Base-by-base conservation (phyloP, 2,888 invertebrate species). In the Watsonalla cultraria region DNA sequence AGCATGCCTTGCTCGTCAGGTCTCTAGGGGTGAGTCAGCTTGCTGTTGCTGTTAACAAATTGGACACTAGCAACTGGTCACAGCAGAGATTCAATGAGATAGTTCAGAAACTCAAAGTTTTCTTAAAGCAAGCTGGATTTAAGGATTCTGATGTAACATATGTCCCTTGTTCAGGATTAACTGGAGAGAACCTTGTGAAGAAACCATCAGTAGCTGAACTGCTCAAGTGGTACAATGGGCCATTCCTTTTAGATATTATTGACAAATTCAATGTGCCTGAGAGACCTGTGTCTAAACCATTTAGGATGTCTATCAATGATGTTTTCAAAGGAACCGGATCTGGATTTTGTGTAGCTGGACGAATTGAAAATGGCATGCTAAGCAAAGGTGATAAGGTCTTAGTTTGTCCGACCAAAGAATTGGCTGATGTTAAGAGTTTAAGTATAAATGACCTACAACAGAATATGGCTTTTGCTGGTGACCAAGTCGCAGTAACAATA, bases 111-210 rank as follows among this genome's bases (percentile, higher is more conserved):
- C 89, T 99, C 49, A 94, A 94, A 66, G 79, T 88, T 8, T 98
- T 98, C 72, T 84, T 99, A 33, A 97, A 96, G 82, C 97, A 97
- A 84, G 97, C 96, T 14, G 98, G 98, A 0, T 99, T 96, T 77
- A 95, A 96, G 76, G 97, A 98, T 37, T 91, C 92, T 7, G 96
- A 97, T 78, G 94, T 98, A 0, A 94, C 93, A 1, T 99, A 95
- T 83, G 95, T 99, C 13, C 99, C 99, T 4, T 98, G 98, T 75
- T 98, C 98, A 62, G 99, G 99, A 5, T 88, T 99, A n/a, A 96
- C 95, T 0, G 99, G 99, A 8, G 97, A 98, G 79, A 99, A 99
- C 90, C 91, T 98, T 54, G 93, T 94, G 0, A 92, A 93, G 57
- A 82, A 92, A 51, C 93, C 96, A 0, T 92, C 91, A 45, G 94